Conservation (phyloP, 2,797 vertebrate species). For the Poecilia gillii region DNA sequence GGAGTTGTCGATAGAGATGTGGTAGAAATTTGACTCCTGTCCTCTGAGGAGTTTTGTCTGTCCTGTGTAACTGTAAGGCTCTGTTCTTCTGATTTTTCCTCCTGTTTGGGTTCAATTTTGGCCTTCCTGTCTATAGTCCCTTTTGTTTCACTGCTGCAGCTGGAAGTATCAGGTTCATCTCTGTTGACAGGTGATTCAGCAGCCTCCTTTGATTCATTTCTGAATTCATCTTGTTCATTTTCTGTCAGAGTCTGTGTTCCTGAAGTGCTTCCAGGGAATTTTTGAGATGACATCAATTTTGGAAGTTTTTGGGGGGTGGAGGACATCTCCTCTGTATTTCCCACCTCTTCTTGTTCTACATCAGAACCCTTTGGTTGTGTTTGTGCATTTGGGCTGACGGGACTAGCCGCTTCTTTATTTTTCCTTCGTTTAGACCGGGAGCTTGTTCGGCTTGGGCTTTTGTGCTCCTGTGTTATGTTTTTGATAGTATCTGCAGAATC, state of each 20-base stretch:
- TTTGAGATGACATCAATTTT: slow-evolving; percentile 38
- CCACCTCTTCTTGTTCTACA: slow-evolving; percentile 30
- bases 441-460: slow-evolving; percentile 44
- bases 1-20: slow-evolving; percentile 19
- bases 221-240: slow-evolving; percentile 14
- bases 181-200: slow-evolving; percentile 44
- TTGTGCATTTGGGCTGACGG: slow-evolving; percentile 53
- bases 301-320: slow-evolving; percentile 24
- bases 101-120: slow-evolving; percentile 52
- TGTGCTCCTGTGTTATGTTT: slow-evolving; percentile 35
- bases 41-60: slow-evolving; percentile 27
- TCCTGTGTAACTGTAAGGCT: slow-evolving; percentile 34
- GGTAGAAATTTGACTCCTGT: slow-evolving; percentile 17
- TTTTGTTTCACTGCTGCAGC: slow-evolving; percentile 56
- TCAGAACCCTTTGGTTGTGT: slow-evolving; percentile 38
- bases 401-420: slow-evolving; percentile 58
- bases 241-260: slow-evolving; percentile 20
- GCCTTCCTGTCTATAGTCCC: slow-evolving; percentile 41
- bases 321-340: slow-evolving; percentile 8
- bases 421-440: slow-evolving; percentile 69
- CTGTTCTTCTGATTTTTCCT: slow-evolving; percentile 30
- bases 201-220: slow-evolving; percentile 23
- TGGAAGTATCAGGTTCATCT: slow-evolving; percentile 60
- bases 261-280: slow-evolving; percentile 20
- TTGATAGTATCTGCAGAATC: slow-evolving; percentile 34